Evolutionary conservation across 2,888 invertebrate genomes (phyloP), one percentile per base, ranked within the genome.

Genomic region (Exephanes ischioxanthus): DNA sequence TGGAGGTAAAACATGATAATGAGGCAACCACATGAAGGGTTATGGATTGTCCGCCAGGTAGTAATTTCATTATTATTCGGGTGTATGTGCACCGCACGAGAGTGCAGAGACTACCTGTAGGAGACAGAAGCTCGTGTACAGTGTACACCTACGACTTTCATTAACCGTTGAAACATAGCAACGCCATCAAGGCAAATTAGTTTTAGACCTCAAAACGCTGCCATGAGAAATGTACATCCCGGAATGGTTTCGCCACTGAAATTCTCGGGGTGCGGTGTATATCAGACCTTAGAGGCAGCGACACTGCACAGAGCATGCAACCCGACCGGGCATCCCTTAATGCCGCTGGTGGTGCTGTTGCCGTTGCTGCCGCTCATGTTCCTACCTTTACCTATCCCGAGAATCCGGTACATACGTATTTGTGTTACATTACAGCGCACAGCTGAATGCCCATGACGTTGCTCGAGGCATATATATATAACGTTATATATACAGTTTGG

Each of bases 151-250:
- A 68, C 53, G 68, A 73, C 66, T 78, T 76, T 82, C 75, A 76
- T 85, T 72, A 70, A 67, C 61, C 61, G 68, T 72, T 53, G 76
- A 61, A 83, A 77, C 80, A 71, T 67, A 77, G 83, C 79, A 83
- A 85, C 72, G 41, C 80, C 83, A 80, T 83, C 85, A 68, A 76
- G 67, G 67, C 77, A 80, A 83, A 83, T 85, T 85, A 85, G 80
- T 83, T 85, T 85, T 80, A 80, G 76, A 83, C 85, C 71, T 77
- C 76, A 76, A 76, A 85, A 76, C 45, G 67, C 67, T 80, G 80
- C 83, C 77, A 68, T 80, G 83, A 86, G 80, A 86, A 83, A 83
- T 86, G 80, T 83, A 83, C 76, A 61, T 86, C 80, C 67, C 80
- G 68, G 73, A 83, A 86, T 80, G 77, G 80, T 79, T 78, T 80